Evolutionary conservation across 2,888 invertebrate species (phyloP), one percentile per base, ranked within the genome.

Genomic region (Pammene aurita): DNA sequence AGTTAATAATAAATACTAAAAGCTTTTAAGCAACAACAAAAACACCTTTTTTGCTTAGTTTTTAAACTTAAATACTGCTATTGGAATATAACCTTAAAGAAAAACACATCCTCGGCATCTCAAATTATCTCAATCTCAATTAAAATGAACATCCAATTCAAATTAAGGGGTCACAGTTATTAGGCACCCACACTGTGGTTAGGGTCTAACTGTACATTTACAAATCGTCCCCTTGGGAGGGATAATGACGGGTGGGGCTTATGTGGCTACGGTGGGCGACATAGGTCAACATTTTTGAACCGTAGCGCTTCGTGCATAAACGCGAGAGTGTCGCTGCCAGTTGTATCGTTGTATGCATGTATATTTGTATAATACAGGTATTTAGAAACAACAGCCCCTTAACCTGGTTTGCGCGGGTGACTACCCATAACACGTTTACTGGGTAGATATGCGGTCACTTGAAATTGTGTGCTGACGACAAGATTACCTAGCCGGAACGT

Each of bases 241-340:
- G 68, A 60, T 65, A 69, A 69, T 64, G 60, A 63, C 42, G 61
- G 63, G 67, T 52, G 61, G 38, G 67, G 61, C 52, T 63, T 63
- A 46, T 38, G 38, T 56, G 56, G 55, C 11, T 63, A 67, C 67
- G 42, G 67, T 35, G 18, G 54, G 58, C 58, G 10, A 69, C 58
- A n/a, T 1, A 54, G 38, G 46, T 55, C 16, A 26, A 48, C 35
- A 5, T 60, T 55, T 69, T 60, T 65, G 41, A 48, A 41, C 54
- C 41, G 60, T 60, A 58, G 41, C 48, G 48, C 16, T 26, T 41
- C 13, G 56, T 41, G 42, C 18, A 26, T 52, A 14, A 54, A 63
- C 11, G 42, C 34, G 50, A 18, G 35, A 67, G 18, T 14, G n/a
- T 48, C n/a, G 63, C 38, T 35, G 63, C 62, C 16, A 50, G 46